Base-by-base conservation (phyloP, 1,140 invertebrate genomes). In the Acyrthosiphon pisum region DNA sequence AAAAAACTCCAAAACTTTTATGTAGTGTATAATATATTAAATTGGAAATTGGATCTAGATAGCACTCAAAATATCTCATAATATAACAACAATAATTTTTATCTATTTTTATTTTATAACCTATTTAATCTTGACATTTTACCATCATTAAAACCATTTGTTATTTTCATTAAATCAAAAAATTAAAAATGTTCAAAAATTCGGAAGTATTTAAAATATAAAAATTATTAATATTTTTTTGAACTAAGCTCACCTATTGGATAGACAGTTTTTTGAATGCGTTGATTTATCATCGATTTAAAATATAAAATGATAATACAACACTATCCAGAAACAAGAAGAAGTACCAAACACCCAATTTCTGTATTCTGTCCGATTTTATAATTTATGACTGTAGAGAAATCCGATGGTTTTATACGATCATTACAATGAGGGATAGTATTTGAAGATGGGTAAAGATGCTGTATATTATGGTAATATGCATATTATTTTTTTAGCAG, bases 371-470 rank as follows among this genome's bases (percentile, higher is more conserved):
- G 60, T 76, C 60, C 60, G 30, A 76, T 76, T 76, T 35, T 50
- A 35, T 88, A 88, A 41, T 86, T 41, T 87, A 46, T 48, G 41
- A 20, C 44, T n/a, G 20, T 23, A 53, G 2, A 60, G 35, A 7
- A 90, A 30, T 90, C 23, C 37, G 26, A 90, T 41, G 88, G 88
- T 90, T 90, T 90, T 60, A 30, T 90, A 90, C 23, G 53, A 60
- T 90, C 53, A 18, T 60, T 60, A 41, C 22, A 41, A 23, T 41
- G 23, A 90, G 30, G 35, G 37, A 90, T 60, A n/a, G 30, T 88
- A 88, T 50, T 53, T 37, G 35, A 41, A 23, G 6, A 60, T 44
- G 23, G 26, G 44, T 41, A 90, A 26, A 44, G 35, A 90, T 26
- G 14, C 22, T 26, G 37, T 90, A 60, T 60, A 60, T 60, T 90